These are phyloP conservation scores for Dasyprocta punctata DNA, from an alignment of 2,113 vertebrate species.

Conservation along the genomic window DNA sequence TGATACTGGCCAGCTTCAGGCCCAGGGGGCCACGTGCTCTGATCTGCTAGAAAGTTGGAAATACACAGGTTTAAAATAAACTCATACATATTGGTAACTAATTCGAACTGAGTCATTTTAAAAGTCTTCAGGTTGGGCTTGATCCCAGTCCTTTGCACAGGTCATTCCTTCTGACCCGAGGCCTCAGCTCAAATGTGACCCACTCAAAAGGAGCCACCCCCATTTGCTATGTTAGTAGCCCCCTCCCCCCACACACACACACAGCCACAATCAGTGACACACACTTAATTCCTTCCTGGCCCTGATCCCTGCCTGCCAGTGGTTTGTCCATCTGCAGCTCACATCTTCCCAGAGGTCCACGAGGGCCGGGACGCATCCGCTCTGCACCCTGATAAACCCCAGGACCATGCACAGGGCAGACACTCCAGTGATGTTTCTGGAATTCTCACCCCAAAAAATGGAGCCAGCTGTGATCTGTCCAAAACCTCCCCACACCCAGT, in stretches of 20 bases:
- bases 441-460: neutral
- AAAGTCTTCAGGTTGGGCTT: neutral
- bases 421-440: neutral
- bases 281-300: neutral
- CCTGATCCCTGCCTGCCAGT: neutral
- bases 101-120: neutral
- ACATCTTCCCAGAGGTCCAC: accelerated
- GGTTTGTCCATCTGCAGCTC: neutral
- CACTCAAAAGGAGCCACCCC: neutral
- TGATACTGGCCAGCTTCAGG: accelerated
- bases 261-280: too few species aligned
- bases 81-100: neutral
- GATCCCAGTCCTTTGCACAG: neutral
- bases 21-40: neutral
- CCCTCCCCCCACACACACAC: too few species aligned
- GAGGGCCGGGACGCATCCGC: neutral
- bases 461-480: neutral
- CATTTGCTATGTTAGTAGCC: neutral
- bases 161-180: neutral
- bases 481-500: too few species aligned
- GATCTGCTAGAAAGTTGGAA: neutral
- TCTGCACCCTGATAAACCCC: neutral
- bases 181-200: neutral
- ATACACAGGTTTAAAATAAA: neutral
- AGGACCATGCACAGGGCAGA: neutral